Base-by-base conservation (phyloP, 2,113 vertebrate species). In the Tetrax tetrax region DNA sequence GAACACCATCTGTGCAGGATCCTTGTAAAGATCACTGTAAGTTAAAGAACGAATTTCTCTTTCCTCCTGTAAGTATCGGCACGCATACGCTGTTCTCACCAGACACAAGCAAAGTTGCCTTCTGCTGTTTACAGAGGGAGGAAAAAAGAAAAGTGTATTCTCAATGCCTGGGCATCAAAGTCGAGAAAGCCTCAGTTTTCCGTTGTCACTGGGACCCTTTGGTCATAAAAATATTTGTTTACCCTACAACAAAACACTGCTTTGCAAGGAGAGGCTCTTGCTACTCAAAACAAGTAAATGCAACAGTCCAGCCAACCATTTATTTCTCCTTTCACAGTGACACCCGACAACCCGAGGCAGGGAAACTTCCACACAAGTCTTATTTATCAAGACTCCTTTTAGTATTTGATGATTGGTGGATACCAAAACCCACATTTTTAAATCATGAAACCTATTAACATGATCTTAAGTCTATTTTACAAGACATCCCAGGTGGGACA, bases 401-500 rank as follows among this genome's bases (percentile, higher is more conserved):
- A 80, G 37, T 31, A 61, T n/a, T 2, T 0, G 1, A 35, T 9
- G 4, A 43, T 18, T 6, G 0, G 29, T 41, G 10, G 85, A 89
- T 12, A 79, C 12, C 35, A 68, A 63, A 29, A 61, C 33, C 14
- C 14, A 61, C 12, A 9, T 15, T 74, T 91, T 4, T 28, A 21
- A 45, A 89, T 17, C 18, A 14, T 22, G 21, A 83, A 50, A 54
- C 22, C n/a, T 37, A 18, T 6, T 53, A 89, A 48, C 3, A 2
- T 3, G 24, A 43, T 22, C 31, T 63, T 43, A 83, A 51, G 14
- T 56, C n/a, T 78, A 5, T 51, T 56, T 75, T 45, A 38, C 21
- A 79, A 89, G 27, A 68, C 15, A 50, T 18, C 20, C 70, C 38
- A 64, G 43, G 31, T 43, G 18, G 11, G 23, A 77, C 38, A 59